Evolutionary conservation across 2,888 invertebrate species (phyloP).

Genomic region (Lasioglossum leucozonium): DNA sequence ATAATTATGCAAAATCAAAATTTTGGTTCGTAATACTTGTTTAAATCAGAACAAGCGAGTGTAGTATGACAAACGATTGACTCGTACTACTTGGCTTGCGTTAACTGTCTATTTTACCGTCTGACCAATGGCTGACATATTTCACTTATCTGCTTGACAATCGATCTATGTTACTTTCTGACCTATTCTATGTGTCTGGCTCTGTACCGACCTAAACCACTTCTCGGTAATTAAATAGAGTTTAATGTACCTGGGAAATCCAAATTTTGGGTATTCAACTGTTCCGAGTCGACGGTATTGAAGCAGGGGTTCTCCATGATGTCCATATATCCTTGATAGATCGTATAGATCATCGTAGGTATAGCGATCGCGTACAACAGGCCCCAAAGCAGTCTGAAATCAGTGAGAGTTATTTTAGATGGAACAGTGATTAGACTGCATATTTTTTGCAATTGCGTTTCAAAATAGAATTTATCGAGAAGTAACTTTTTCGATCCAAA

Average conservation of each 20-base stretch:
- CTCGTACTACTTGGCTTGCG: not conserved
- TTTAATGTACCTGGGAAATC: conserved; percentile 42
- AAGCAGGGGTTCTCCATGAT: conserved; percentile 35
- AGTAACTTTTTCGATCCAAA: not conserved
- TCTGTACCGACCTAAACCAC: not conserved
- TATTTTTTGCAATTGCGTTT: not conserved
- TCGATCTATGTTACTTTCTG: no score
- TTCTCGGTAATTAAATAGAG: not conserved
- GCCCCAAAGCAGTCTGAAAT: conserved; percentile 42
- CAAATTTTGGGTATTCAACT: conserved; percentile 15
- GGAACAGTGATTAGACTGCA: not conserved
- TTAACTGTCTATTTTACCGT: not conserved
- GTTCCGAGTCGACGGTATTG: conserved; percentile 30
- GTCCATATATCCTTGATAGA: conserved; percentile 12
- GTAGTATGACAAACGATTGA: not conserved
- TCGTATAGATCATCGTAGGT: conserved; percentile 32
- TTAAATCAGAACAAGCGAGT: no score
- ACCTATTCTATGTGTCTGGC: not conserved
- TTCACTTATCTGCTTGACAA: not conserved
- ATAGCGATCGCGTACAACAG: conserved; percentile 41
- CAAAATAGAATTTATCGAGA: not conserved
- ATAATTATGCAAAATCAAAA: no score
- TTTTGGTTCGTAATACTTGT: no score
- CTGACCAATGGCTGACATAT: not conserved
- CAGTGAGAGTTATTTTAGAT: not conserved